phyloP scores from a whole-genome alignment of 2,113 vertebrate species.

The Gymnocephalus cernua region DNA sequence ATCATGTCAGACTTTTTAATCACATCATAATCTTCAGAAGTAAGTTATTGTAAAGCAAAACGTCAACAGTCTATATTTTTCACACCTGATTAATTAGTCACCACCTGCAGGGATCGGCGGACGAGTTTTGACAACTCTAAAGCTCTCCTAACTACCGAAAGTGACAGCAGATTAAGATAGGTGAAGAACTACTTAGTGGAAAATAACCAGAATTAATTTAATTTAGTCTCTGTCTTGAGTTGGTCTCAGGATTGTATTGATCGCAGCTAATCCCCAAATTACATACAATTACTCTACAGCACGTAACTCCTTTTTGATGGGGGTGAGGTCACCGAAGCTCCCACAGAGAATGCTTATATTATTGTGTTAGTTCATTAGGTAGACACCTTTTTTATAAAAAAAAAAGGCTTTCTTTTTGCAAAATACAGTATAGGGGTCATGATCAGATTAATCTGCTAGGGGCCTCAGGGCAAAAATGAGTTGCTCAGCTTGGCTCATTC shows the following conservation, averaged over 20 bases:
- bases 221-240: neutral
- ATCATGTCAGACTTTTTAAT: neutral
- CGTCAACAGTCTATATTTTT: neutral
- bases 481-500: neutral
- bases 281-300: neutral
- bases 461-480: neutral
- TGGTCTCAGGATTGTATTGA: neutral
- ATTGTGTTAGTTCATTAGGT: slow-evolving; percentile 17
- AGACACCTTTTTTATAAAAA: neutral
- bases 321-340: neutral
- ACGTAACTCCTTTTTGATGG: neutral
- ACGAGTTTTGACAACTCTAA: slow-evolving; percentile 1
- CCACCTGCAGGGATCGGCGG: slow-evolving; percentile 14
- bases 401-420: neutral
- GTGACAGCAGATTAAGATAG: slow-evolving; percentile 19
- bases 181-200: neutral
- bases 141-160: neutral
- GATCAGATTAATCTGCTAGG: slow-evolving; percentile 15
- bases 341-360: neutral
- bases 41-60: neutral
- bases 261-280: neutral
- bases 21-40: neutral
- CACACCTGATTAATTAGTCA: slow-evolving; percentile 26
- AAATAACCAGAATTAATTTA: neutral
- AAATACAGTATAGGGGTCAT: neutral